A percentile compares a stretch with the other conserved stretches of the same genome.
phyloP scores from a whole-genome alignment of 2,888 invertebrate genomes.

The Pristionchus arcanus region DNA sequence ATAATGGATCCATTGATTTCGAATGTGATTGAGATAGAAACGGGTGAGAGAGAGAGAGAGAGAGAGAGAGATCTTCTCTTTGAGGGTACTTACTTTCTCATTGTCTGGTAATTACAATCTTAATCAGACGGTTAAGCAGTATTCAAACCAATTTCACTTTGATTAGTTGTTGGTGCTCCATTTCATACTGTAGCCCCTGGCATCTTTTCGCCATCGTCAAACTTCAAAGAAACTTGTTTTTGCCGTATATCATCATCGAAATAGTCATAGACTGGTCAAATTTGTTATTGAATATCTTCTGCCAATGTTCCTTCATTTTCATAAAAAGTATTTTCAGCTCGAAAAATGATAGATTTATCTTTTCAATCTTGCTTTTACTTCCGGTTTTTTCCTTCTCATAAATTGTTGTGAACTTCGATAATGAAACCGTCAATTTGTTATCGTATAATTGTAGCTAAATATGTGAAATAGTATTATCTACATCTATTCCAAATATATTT shows the following conservation, averaged over 20 bases:
- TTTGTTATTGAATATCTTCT: not conserved
- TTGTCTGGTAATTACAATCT: not conserved
- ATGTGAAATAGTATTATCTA: constrained; percentile 1
- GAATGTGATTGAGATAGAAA: constrained; percentile 12
- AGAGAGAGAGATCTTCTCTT: not conserved
- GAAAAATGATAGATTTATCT: not conserved
- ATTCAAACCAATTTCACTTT: not conserved
- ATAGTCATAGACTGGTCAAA: not conserved
- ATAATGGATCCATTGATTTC: constrained; percentile 42
- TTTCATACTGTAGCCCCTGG: not conserved
- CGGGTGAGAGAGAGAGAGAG: constrained; percentile 17
- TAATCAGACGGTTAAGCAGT: not conserved
- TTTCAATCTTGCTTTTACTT: not conserved
- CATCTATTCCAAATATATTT: not conserved
- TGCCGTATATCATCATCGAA: not conserved
- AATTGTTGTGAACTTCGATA: not conserved
- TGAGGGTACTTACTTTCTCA: not conserved
- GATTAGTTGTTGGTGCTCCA: constrained; percentile 3
- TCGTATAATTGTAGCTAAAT: not conserved
- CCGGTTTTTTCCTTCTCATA: not conserved
- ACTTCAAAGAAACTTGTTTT: not conserved
- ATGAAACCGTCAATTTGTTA: not conserved
- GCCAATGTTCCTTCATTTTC: not conserved
- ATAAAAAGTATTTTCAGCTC: not conserved
- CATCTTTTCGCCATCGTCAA: not conserved